Percentiles rank a stretch among this genome's conserved stretches.
These are phyloP conservation scores for Synanthedon tipuliformis DNA, from an alignment of 2,888 invertebrate genomes.

Conservation along the genomic window DNA sequence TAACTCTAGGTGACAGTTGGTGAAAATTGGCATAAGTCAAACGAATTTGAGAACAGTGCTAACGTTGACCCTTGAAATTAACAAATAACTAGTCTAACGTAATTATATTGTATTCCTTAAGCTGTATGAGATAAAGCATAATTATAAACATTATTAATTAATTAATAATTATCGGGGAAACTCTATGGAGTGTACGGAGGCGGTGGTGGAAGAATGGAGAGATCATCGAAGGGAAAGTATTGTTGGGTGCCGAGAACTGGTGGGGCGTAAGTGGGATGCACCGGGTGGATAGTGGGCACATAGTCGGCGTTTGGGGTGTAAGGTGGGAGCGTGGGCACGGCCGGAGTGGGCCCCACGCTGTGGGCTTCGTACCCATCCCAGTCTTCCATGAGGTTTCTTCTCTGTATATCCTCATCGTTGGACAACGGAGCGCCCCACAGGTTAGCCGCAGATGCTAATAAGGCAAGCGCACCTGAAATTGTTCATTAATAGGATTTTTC, in stretches of 20 bases:
- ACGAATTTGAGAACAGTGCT: too few species aligned
- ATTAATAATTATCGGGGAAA: neutral
- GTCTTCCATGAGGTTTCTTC: conserved; percentile 71
- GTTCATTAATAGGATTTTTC: neutral
- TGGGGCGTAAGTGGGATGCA: conserved; percentile 41
- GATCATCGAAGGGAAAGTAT: conserved; percentile 61
- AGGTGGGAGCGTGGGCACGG: conserved; percentile 69
- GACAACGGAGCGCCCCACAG: conserved; percentile 70
- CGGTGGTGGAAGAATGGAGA: conserved; percentile 60
- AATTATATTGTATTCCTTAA: neutral
- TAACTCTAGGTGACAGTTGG: too few species aligned
- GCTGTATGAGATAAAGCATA: neutral
- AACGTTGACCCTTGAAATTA: too few species aligned
- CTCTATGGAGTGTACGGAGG: conserved; percentile 66
- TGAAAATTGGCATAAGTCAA: too few species aligned
- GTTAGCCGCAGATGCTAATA: conserved; percentile 77
- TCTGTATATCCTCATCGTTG: conserved; percentile 54
- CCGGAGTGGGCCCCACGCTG: conserved; percentile 68
- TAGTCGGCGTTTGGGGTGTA: conserved; percentile 67
- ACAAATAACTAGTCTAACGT: too few species aligned
- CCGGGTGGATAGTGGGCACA: conserved; percentile 31
- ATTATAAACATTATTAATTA: conserved; percentile 1
- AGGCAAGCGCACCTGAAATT: conserved; percentile 72
- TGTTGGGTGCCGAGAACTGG: conserved; percentile 52
- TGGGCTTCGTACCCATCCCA: conserved; percentile 74